A percentile compares a stretch with the other conserved stretches of the same genome.
Conservation (phyloP, 2,888 invertebrate genomes). For the Ichneumoninae sp. region DNA sequence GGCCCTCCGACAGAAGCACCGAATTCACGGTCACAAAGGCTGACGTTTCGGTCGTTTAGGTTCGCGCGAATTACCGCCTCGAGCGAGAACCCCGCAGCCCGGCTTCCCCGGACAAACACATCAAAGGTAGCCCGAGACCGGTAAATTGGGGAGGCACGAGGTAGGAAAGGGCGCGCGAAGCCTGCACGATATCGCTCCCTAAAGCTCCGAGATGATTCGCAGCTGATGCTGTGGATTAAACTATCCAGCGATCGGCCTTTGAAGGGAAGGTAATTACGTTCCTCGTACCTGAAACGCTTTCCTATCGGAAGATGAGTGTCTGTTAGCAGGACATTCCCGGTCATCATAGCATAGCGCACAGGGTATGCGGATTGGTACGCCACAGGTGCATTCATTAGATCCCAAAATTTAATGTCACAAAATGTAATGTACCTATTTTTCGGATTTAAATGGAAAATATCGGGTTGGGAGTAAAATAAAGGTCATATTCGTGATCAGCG, state of each 20-base stretch:
- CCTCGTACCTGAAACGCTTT: background rate
- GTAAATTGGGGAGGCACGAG: background rate
- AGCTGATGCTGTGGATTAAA: background rate
- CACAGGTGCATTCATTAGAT: no score
- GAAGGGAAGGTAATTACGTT: background rate
- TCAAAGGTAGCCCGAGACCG: constrained; percentile 66
- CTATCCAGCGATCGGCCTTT: background rate
- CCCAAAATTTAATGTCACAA: no score
- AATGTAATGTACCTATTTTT: no score
- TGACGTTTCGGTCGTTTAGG: constrained; percentile 73
- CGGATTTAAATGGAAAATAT: no score
- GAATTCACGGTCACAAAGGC: constrained; percentile 67
- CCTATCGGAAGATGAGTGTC: background rate
- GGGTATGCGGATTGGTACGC: no score
- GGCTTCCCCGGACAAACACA: constrained; percentile 50
- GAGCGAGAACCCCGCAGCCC: constrained; percentile 35
- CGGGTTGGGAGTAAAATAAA: no score
- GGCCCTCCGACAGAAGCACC: background rate
- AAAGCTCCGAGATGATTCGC: background rate
- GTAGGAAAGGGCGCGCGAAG: constrained; percentile 46
- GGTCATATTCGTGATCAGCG: no score
- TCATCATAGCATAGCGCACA: background rate
- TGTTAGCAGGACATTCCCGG: background rate
- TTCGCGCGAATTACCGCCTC: constrained; percentile 74
- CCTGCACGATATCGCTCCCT: constrained; percentile 49